Percentiles rank a stretch among this genome's conserved stretches.
Evolutionary conservation across 2,113 vertebrate species (phyloP).

Genomic region (Corythornis madagascariensis): DNA sequence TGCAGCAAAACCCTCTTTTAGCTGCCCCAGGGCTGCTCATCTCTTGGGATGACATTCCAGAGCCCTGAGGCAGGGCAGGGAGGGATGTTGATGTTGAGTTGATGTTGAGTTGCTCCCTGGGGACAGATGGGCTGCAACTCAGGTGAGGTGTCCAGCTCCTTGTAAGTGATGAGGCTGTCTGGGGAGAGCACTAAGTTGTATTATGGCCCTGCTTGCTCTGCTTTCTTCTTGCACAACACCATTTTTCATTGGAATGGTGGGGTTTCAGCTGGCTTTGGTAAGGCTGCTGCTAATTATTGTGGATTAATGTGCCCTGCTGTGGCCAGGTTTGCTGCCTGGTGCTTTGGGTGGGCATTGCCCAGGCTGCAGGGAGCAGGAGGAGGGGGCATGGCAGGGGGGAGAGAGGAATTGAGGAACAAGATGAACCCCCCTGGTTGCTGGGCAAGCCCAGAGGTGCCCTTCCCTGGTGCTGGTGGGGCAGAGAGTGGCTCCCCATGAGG

Average conservation of each 20-base stretch:
- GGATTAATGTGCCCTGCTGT: conserved; percentile 4
- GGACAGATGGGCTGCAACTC: not conserved
- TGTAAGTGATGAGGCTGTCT: not conserved
- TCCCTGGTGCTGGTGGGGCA: not conserved
- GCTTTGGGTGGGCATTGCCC: not conserved
- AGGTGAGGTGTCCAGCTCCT: not conserved
- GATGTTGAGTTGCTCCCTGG: not conserved
- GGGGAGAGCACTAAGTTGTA: not conserved
- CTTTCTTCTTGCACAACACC: not conserved
- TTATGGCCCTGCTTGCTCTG: not conserved
- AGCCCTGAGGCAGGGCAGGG: not conserved
- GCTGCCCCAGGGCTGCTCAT: not conserved
- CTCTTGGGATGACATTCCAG: not conserved
- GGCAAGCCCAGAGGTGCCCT: not conserved
- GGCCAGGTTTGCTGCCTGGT: not conserved
- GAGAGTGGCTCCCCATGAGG: not conserved
- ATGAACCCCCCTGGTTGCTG: not conserved
- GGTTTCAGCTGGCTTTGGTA: conserved; percentile 25
- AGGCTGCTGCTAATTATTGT: conserved; percentile 50
- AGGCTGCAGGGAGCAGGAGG: not conserved
- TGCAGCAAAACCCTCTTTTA: not conserved
- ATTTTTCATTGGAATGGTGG: conserved; percentile 39
- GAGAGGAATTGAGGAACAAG: not conserved
- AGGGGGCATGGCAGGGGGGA: not conserved
- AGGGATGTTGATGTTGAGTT: too few relatives aligned